phyloP scores from a whole-genome alignment of 1,140 invertebrate genomes.

The Sitophilus oryzae region DNA sequence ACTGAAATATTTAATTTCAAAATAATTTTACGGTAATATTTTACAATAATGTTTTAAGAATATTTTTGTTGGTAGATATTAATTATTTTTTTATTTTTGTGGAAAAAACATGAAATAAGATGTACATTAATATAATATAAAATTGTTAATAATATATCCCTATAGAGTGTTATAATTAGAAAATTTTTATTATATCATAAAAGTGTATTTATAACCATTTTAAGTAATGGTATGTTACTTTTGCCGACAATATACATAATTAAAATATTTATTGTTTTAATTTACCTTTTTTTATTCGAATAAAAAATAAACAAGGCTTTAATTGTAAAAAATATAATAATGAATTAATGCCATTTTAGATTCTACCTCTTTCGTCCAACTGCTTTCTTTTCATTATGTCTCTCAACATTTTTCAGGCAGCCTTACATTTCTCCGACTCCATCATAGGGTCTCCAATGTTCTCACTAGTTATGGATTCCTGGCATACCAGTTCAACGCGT shows the following conservation, averaged over 20 bases:
- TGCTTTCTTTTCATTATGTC: no score
- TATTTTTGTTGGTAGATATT: neutral
- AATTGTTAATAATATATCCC: constrained; percentile 44
- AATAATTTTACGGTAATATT: neutral
- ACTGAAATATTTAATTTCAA: no score
- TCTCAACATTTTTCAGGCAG: no score
- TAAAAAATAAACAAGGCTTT: no score
- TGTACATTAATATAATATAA: constrained; percentile 28
- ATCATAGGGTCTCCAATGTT: no score
- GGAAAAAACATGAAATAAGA: constrained; percentile 13
- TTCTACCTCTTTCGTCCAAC: no score
- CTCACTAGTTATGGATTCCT: no score
- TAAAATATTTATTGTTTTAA: constrained; percentile 17
- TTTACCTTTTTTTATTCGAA: constrained; percentile 2
- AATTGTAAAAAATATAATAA: no score
- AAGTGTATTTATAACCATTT: constrained; percentile 35
- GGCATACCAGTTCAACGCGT: no score
- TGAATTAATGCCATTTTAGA: no score
- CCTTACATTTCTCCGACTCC: no score
- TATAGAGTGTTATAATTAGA: constrained; percentile 45
- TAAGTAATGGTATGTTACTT: constrained; percentile 43
- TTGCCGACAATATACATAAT: constrained; percentile 43
- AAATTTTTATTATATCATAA: constrained; percentile 43
- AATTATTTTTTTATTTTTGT: constrained; percentile 1
- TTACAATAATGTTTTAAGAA: neutral